These are phyloP conservation scores for Illadopsis cleaveri DNA, from an alignment of 2,113 vertebrate species.

Conservation along the genomic window DNA sequence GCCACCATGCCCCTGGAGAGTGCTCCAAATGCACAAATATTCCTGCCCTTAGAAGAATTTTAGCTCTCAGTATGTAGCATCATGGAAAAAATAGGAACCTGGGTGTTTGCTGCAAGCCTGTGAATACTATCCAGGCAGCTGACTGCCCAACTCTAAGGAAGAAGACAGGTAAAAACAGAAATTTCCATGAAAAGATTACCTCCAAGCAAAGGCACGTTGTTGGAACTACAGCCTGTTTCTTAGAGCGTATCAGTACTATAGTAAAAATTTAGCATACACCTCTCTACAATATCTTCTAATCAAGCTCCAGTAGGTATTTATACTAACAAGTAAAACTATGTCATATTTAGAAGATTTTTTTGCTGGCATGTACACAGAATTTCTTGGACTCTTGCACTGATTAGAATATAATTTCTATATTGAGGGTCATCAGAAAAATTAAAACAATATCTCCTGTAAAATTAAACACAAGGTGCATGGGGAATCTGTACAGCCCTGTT, in stretches of 20 bases:
- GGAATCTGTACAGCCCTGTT: neutral
- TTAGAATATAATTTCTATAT: constrained; percentile 27
- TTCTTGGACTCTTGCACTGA: constrained; percentile 19
- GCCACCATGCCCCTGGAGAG: neutral
- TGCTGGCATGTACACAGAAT: constrained; percentile 5
- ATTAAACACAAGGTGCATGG: constrained; percentile 32
- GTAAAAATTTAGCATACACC: neutral
- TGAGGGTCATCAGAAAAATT: constrained; percentile 45
- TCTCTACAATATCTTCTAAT: neutral
- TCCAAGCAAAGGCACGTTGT: neutral
- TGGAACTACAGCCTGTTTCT: neutral
- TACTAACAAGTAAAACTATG: neutral
- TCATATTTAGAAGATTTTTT: constrained; percentile 9
- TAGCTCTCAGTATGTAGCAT: neutral
- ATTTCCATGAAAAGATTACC: neutral
- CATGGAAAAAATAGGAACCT: neutral
- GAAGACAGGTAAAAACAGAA: neutral
- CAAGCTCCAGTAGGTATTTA: neutral
- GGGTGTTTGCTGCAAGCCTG: neutral
- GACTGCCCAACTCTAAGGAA: neutral
- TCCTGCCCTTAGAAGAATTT: neutral
- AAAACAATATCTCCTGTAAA: constrained; percentile 53
- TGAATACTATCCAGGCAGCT: neutral
- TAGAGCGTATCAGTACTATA: neutral
- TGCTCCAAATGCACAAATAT: neutral